These are phyloP conservation scores for Temnothorax longispinosus DNA, from an alignment of 1,140 invertebrate genomes.

Conservation along the genomic window DNA sequence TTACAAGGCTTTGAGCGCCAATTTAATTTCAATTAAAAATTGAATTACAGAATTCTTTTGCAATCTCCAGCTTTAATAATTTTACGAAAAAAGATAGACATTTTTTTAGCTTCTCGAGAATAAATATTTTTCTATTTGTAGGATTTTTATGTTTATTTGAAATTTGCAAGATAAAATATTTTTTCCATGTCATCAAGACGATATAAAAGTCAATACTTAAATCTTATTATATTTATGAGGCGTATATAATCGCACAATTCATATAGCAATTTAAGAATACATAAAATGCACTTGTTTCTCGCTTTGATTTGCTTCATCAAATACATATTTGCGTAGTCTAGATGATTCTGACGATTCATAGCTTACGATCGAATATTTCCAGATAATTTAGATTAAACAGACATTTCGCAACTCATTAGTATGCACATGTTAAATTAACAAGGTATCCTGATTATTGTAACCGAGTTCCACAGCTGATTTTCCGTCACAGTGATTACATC, in stretches of 20 bases:
- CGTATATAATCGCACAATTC: not conserved
- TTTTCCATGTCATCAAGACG: not conserved
- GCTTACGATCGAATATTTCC: constrained; percentile 3
- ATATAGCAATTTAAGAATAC: not conserved
- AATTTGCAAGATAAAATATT: not conserved
- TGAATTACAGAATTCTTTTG: not conserved
- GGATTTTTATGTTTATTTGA: not conserved
- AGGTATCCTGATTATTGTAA: constrained; percentile 34
- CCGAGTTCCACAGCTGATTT: not conserved
- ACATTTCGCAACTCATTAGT: constrained; percentile 1
- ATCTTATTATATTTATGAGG: not conserved
- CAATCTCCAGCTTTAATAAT: not conserved
- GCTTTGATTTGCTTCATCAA: not conserved
- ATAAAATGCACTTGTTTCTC: not conserved
- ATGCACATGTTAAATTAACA: constrained; percentile 39
- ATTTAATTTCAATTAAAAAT: constrained; percentile 7
- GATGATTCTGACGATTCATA: not conserved
- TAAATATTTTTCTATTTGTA: not conserved
- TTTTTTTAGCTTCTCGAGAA: not conserved
- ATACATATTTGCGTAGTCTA: constrained; percentile 13
- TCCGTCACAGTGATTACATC: constrained; percentile 24
- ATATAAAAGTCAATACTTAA: not conserved
- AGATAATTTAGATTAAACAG: constrained; percentile 14
- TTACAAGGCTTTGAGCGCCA: not conserved
- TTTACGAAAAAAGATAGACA: not conserved